Evolutionary conservation across 2,113 vertebrate genomes (phyloP), one percentile per base, ranked within the genome.

Genomic region (Ciconia stormi): DNA sequence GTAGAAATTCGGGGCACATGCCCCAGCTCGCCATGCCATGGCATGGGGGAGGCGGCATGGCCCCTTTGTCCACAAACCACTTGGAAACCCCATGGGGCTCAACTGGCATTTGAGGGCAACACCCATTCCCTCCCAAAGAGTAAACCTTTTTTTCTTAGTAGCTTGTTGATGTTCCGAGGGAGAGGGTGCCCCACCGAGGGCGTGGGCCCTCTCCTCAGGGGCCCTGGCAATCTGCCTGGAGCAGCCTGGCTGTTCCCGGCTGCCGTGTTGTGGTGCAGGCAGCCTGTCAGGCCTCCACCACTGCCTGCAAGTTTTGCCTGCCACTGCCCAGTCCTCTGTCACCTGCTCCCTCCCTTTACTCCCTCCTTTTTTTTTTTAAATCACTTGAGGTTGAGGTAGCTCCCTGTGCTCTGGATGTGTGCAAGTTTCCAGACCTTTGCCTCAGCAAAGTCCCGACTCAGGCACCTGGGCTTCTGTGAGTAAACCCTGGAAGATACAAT

Each of bases 151-250:
- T 56, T 71, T 52, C 34, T 58, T 20, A 44, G 26, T 20, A 52
- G 8, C 8, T 55, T 15, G 9, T 58, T 82, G 44, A 25, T 47
- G 5, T 36, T 69, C 25, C 26, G 44, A 78, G 17, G 58, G 30
- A 80, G 17, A 20, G 23, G 7, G 10, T 63, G 13, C 13, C 16
- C 32, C 27, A 34, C 30, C 3, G 2, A 34, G 9, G 15, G 7
- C 1, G 0, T 42, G 40, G 14, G 18, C 26, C 7, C 30, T 11
- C 13, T 61, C 16, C n/a, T 47, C n/a, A 22, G 32, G 10, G 18
- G 12, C 9, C 13, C 6, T 69, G 67, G 17, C 38, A 79, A 22
- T n/a, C 27, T 79, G 20, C 16, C 18, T 10, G 46, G 46, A 22
- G 29, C 16, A 9, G 17, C 10, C n/a, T 42, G 34, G 13, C 42